phyloP scores from a whole-genome alignment of 2,888 invertebrate genomes.

The Plagodis dolabraria region DNA sequence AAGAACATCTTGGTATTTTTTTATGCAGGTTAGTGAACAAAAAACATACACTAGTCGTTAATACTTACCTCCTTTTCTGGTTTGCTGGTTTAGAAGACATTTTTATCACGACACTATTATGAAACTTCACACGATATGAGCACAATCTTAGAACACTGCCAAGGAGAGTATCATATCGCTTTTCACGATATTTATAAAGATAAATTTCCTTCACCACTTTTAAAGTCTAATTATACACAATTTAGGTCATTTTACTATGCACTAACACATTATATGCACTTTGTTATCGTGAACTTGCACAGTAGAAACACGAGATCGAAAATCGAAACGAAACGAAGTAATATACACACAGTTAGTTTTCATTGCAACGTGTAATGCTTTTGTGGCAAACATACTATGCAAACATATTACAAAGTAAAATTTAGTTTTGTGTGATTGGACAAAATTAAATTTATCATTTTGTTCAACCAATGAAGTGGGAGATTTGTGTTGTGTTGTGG shows the following conservation, averaged over 20 bases:
- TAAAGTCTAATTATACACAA: slow-evolving; percentile 68
- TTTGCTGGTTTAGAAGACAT: slow-evolving; percentile 85
- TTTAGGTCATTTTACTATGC: slow-evolving; percentile 79
- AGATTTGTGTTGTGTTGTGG: not conserved
- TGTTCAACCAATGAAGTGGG: not conserved
- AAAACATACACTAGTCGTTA: slow-evolving; percentile 38
- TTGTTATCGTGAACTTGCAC: slow-evolving; percentile 78
- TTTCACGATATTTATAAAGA: slow-evolving; percentile 58
- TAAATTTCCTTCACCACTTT: slow-evolving; percentile 61
- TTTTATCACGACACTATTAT: slow-evolving; percentile 68
- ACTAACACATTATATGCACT: slow-evolving; percentile 74
- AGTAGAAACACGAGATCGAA: slow-evolving; percentile 53
- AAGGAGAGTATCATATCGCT: slow-evolving; percentile 84
- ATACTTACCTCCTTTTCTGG: slow-evolving; percentile 89
- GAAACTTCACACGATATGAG: slow-evolving; percentile 78
- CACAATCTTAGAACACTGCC: slow-evolving; percentile 85
- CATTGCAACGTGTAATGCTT: slow-evolving; percentile 11
- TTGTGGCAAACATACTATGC: slow-evolving; percentile 6
- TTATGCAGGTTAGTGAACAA: slow-evolving; percentile 26
- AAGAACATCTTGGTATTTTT: not conserved
- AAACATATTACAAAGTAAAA: not conserved
- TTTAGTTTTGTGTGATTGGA: not conserved
- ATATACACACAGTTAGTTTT: slow-evolving; percentile 41
- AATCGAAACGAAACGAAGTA: slow-evolving; percentile 40
- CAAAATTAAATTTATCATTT: not conserved